These are phyloP conservation scores for Boulengeromyrus knoepffleri DNA, from an alignment of 2,113 vertebrate species.

Conservation along the genomic window DNA sequence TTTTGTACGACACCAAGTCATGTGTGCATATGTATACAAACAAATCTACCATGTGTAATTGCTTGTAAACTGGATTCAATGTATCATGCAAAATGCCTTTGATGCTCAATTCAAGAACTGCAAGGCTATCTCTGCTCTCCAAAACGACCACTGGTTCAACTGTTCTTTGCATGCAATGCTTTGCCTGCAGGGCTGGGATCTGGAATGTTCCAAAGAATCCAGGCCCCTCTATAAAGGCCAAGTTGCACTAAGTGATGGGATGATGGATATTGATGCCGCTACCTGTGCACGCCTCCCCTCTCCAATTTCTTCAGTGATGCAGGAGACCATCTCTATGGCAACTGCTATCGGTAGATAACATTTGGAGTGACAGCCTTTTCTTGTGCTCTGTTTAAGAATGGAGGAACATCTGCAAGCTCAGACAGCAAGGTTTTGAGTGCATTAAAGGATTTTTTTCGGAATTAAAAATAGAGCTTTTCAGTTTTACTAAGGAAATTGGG, in stretches of 20 bases:
- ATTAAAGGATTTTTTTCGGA: conserved; percentile 1
- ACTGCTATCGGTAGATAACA: conserved; percentile 17
- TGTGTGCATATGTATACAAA: not conserved
- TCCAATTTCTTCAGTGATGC: conserved; percentile 10
- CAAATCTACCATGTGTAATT: not conserved
- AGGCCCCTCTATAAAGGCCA: not conserved
- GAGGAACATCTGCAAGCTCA: not conserved
- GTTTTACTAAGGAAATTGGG: not conserved
- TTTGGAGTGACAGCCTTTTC: conserved; percentile 12
- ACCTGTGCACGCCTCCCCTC: not conserved
- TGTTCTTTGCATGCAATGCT: not conserved
- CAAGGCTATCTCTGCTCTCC: not conserved
- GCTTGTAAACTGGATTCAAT: not conserved
- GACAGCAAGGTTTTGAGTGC: not conserved
- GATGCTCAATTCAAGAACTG: not conserved
- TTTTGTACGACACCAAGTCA: not conserved
- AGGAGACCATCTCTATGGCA: conserved; percentile 14
- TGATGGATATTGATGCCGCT: not conserved
- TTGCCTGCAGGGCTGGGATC: not conserved
- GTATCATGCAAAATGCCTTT: not conserved
- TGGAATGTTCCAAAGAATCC: not conserved
- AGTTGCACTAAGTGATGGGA: conserved; percentile 1
- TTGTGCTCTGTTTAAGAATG: conserved; percentile 10
- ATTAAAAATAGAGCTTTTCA: not conserved
- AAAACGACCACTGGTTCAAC: not conserved